Evolutionary conservation across 2,797 vertebrate species (phyloP).

Genomic region (Rallus crepitans): DNA sequence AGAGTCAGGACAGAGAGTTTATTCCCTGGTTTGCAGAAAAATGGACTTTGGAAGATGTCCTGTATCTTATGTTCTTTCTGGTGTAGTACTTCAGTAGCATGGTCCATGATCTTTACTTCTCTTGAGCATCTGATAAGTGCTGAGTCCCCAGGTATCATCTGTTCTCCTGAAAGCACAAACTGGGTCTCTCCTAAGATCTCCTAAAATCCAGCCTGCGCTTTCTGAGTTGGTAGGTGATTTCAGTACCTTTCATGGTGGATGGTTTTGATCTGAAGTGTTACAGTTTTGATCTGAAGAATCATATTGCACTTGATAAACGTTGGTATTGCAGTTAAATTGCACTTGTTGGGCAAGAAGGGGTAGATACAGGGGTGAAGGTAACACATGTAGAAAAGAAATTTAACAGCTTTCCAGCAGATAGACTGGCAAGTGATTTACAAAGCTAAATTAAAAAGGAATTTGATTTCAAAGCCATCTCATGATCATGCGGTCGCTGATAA

Average conservation of each 20-base stretch:
- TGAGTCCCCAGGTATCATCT: background rate
- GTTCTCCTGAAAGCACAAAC: background rate
- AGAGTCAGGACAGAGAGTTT: background rate
- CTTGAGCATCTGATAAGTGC: background rate
- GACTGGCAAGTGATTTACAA: rapidly evolving
- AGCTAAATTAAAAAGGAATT: conserved; percentile 21
- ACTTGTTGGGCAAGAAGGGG: background rate
- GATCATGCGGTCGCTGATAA: conserved; percentile 1
- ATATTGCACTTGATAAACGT: background rate
- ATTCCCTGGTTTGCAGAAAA: background rate
- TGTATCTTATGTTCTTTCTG: background rate
- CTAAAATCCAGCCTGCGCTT: background rate
- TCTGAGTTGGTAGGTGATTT: background rate
- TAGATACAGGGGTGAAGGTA: background rate
- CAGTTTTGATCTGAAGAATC: background rate
- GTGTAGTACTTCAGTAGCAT: background rate
- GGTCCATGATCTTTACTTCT: background rate
- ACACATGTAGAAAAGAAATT: rapidly evolving
- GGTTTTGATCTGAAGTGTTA: background rate
- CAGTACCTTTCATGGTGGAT: background rate
- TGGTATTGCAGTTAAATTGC: background rate
- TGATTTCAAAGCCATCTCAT: conserved; percentile 27
- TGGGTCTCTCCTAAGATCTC: rapidly evolving
- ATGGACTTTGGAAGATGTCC: background rate
- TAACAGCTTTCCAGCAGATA: background rate